These are phyloP conservation scores for Apotomis capreana DNA, from an alignment of 2,888 invertebrate species.

Conservation along the genomic window DNA sequence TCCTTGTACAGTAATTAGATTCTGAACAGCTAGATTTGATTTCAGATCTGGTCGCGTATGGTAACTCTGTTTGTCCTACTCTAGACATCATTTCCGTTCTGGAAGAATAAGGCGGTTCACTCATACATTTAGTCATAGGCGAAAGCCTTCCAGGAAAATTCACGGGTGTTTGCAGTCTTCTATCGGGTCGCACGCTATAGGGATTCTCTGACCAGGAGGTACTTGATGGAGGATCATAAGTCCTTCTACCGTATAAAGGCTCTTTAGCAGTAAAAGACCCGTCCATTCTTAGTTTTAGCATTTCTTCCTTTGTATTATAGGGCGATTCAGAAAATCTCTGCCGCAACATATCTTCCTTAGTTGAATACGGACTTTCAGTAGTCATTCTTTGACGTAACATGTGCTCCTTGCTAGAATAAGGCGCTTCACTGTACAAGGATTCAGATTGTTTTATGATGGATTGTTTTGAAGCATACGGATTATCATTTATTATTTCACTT, in stretches of 20 bases:
- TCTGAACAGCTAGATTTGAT: slow-evolving; percentile 78
- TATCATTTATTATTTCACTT: slow-evolving; percentile 57
- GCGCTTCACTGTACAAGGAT: slow-evolving; percentile 70
- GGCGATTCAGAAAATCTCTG: slow-evolving; percentile 80
- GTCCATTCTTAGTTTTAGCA: slow-evolving; percentile 76
- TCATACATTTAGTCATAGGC: slow-evolving; percentile 78
- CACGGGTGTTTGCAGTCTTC: slow-evolving; percentile 73
- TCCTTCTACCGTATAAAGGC: slow-evolving; percentile 72
- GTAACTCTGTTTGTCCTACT: slow-evolving; percentile 69
- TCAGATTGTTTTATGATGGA: slow-evolving; percentile 67
- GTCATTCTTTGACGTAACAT: slow-evolving; percentile 70
- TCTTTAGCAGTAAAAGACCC: slow-evolving; percentile 63
- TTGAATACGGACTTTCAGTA: slow-evolving; percentile 74
- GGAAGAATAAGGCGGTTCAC: slow-evolving; percentile 77
- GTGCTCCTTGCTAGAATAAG: slow-evolving; percentile 78
- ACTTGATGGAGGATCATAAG: slow-evolving; percentile 75
- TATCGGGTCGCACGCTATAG: slow-evolving; percentile 73
- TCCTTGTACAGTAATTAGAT: slow-evolving; percentile 61
- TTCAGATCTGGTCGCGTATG: slow-evolving; percentile 70
- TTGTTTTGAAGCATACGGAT: slow-evolving; percentile 62
- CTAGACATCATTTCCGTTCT: slow-evolving; percentile 77
- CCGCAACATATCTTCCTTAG: slow-evolving; percentile 80
- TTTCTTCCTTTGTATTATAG: slow-evolving; percentile 78
- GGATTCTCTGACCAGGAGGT: slow-evolving; percentile 74
- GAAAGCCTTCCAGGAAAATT: slow-evolving; percentile 70